Evolutionary conservation across 2,113 vertebrate species (phyloP).

Genomic region (Plotosus lineatus): DNA sequence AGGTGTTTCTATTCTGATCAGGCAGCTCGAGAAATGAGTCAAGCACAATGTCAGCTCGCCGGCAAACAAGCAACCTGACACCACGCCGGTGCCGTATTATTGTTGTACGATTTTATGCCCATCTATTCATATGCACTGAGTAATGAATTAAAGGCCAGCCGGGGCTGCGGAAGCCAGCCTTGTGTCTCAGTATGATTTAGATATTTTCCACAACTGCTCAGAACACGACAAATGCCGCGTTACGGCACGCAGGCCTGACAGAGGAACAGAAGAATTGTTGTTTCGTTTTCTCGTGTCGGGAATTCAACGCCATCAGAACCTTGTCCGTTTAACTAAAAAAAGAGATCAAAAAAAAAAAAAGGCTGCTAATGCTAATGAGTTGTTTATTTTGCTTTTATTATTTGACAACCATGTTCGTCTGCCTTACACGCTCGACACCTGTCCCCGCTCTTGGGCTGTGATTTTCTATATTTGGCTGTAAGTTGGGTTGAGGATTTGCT

Average conservation of each 20-base stretch:
- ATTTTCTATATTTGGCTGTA: conserved; percentile 81
- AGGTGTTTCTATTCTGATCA: conserved; percentile 52
- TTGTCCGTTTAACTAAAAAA: not conserved
- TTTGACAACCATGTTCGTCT: conserved; percentile 74
- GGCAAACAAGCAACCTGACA: conserved; percentile 52
- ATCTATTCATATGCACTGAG: conserved; percentile 69
- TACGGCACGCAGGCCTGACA: conserved; percentile 36
- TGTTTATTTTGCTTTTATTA: conserved; percentile 64
- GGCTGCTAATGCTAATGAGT: conserved; percentile 43
- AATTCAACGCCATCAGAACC: not conserved
- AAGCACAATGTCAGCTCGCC: conserved; percentile 48
- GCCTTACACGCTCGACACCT: conserved; percentile 73
- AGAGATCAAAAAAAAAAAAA: conserved; percentile 31
- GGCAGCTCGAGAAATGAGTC: conserved; percentile 53
- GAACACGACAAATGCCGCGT: conserved; percentile 52
- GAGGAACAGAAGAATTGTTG: conserved; percentile 42
- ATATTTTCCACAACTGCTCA: conserved; percentile 50
- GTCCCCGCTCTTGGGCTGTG: conserved; percentile 74
- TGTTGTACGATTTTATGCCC: conserved; percentile 57
- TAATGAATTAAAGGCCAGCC: conserved; percentile 66
- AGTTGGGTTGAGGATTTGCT: conserved; percentile 63
- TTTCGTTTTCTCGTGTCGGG: conserved; percentile 18
- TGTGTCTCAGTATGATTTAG: conserved; percentile 52
- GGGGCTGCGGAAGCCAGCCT: conserved; percentile 46
- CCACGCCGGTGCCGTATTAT: conserved; percentile 49